Percentiles rank a stretch among this genome's conserved stretches.
phyloP scores from a whole-genome alignment of 2,888 invertebrate genomes.

The Pandemis corylana region DNA sequence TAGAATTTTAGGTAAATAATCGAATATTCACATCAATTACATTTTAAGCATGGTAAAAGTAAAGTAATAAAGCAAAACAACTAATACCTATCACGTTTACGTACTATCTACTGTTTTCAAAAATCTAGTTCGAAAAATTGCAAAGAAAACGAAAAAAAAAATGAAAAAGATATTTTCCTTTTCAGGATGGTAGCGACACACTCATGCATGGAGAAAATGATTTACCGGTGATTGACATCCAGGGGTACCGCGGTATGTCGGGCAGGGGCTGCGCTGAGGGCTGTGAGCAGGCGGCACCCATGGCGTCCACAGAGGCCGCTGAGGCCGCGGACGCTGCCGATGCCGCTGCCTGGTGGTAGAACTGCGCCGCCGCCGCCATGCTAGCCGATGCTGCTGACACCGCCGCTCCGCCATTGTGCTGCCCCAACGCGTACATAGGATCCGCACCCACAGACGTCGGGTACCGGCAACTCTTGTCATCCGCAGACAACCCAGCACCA shows the following conservation, averaged over 20 bases:
- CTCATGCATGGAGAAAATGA: slow-evolving; percentile 72
- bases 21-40: neutral
- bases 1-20: neutral
- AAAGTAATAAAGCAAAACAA: neutral
- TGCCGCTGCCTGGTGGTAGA: slow-evolving; percentile 94
- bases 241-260: slow-evolving; percentile 96
- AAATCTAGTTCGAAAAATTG: neutral
- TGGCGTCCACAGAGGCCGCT: slow-evolving; percentile 91
- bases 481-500: slow-evolving; percentile 88
- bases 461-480: slow-evolving; percentile 93
- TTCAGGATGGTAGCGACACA: slow-evolving; percentile 51
- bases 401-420: slow-evolving; percentile 90
- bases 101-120: neutral
- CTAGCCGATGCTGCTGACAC: slow-evolving; percentile 87
- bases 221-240: slow-evolving; percentile 99
- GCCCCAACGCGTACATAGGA: slow-evolving; percentile 92
- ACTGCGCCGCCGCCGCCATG: slow-evolving; percentile 91
- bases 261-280: slow-evolving; percentile 94
- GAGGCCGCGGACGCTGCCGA: slow-evolving; percentile 91
- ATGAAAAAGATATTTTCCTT: slow-evolving; percentile 36
- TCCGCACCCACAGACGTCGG: slow-evolving; percentile 87
- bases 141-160: neutral
- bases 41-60: neutral
- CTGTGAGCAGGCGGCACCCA: slow-evolving; percentile 92
- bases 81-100: neutral